Base-by-base conservation (phyloP, 1,140 invertebrate species). In the Cyphomyrmex costatus region DNA sequence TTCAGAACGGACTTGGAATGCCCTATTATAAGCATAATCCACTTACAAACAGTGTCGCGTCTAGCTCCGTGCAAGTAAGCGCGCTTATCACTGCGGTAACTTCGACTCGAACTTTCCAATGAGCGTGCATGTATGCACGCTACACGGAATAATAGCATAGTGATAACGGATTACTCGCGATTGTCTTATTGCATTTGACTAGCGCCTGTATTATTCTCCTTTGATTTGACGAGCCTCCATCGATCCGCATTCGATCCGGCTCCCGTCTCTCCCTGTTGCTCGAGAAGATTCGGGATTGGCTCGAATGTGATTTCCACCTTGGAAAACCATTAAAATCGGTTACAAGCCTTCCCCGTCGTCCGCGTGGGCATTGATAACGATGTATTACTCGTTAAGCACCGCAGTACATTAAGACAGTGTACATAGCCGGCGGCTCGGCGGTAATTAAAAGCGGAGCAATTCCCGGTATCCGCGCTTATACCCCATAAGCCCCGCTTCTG, bases 381-480 rank as follows among this genome's bases (percentile, higher is more conserved):
- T 56, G 79, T 86, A 89, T 89, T 87, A 89, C 78, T 84, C 89
- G 88, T 90, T 90, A 89, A 89, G 61, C 79, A 89, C 60, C 33
- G 36, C 49, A 68, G 73, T 85, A 68, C 73, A 90, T 90, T 90
- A 89, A 90, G 73, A 60, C 73, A 84, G 68, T 83, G 60, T 87
- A 90, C 88, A 89, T 65, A 83, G 76, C 36, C 51, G 51, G 87
- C n/a, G 53, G 58, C 56, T 77, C 49, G 83, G 33, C 66, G 88
- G 85, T 90, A 90, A 90, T 90, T 90, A 90, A 89, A 90, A 90
- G 88, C 78, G 68, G 24, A 89, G 85, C 79, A 89, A 90, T 90
- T 89, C 85, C 85, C 68, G 77, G 88, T 88, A 89, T 87, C 77
- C 85, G 88, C 73, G 58, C 87, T 90, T n/a, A n/a, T 89, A 85